Conservation (phyloP, 2,888 invertebrate species). For the Drosophila barbarae region DNA sequence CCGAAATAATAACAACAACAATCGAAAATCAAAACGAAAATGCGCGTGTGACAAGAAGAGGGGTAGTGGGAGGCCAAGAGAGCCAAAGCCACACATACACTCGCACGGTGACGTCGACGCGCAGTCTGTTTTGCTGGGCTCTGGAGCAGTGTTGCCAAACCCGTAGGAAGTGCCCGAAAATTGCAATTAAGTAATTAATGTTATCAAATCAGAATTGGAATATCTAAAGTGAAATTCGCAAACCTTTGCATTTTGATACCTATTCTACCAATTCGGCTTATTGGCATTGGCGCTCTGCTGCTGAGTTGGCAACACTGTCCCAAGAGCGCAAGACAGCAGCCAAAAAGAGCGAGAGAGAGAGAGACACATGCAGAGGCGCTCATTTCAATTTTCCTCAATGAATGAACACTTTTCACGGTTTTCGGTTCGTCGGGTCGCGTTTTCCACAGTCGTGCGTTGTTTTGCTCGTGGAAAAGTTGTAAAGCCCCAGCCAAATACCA, state of each 20-base stretch:
- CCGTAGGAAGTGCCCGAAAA: constrained; percentile 1
- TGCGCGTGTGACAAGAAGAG: constrained; percentile 56
- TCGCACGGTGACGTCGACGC: constrained; percentile 27
- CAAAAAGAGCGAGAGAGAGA: constrained; percentile 15
- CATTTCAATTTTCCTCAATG: constrained; percentile 75
- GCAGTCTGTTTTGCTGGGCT: constrained; percentile 24
- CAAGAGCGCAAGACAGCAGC: constrained; percentile 21
- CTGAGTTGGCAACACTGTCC: constrained; percentile 64
- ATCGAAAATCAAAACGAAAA: constrained; percentile 59
- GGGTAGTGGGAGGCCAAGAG: constrained; percentile 24
- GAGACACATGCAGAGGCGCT: constrained; percentile 50
- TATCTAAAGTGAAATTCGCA: constrained; percentile 3
- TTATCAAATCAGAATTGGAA: constrained; percentile 14
- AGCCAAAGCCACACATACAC: constrained; percentile 28
- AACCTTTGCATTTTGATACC: constrained; percentile 11
- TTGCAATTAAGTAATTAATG: constrained; percentile 24
- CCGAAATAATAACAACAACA: constrained; percentile 57
- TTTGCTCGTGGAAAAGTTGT: constrained; percentile 39
- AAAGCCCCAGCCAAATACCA: constrained; percentile 22
- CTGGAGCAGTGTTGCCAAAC: constrained; percentile 39
- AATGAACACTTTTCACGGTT: constrained; percentile 74
- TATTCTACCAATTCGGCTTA: constrained; percentile 27
- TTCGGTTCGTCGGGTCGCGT: constrained; percentile 43
- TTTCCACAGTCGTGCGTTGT: constrained; percentile 33
- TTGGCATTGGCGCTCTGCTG: constrained; percentile 40